phyloP scores from a whole-genome alignment of 1,140 invertebrate species.

The Antheraea mylitta region DNA sequence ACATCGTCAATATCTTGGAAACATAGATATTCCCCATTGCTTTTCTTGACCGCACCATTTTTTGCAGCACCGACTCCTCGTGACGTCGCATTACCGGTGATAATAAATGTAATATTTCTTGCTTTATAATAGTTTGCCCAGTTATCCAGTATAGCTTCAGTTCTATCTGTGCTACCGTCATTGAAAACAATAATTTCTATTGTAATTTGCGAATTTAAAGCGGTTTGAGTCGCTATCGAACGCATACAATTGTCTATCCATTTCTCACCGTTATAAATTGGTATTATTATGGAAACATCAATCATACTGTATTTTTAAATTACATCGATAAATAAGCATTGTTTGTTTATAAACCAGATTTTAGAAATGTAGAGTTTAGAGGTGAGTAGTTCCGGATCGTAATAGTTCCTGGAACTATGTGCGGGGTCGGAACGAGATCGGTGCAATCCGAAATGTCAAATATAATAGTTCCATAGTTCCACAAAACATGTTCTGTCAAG shows the following conservation, averaged over 20 bases:
- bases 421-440: too few relatives aligned
- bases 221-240: slow-evolving; percentile 80
- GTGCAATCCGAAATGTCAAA: too few relatives aligned
- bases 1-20: slow-evolving; percentile 88
- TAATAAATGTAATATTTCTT: slow-evolving; percentile 68
- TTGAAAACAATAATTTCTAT: slow-evolving; percentile 85
- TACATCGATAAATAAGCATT: too few relatives aligned
- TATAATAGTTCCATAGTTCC: too few relatives aligned
- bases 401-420: too few relatives aligned
- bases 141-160: slow-evolving; percentile 67
- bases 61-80: slow-evolving; percentile 86
- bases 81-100: slow-evolving; percentile 63
- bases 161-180: slow-evolving; percentile 83
- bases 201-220: slow-evolving; percentile 55
- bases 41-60: slow-evolving; percentile 83
- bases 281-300: slow-evolving; percentile 83
- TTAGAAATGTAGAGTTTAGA: too few relatives aligned
- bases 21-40: slow-evolving; percentile 85
- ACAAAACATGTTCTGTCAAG: too few relatives aligned
- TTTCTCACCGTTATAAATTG: slow-evolving; percentile 82
- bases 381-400: too few relatives aligned
- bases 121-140: slow-evolving; percentile 77
- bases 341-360: too few relatives aligned
- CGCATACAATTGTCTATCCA: slow-evolving; percentile 84
- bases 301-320: too few relatives aligned